phyloP scores from a whole-genome alignment of 2,888 invertebrate genomes.

The Xylota segnis region DNA sequence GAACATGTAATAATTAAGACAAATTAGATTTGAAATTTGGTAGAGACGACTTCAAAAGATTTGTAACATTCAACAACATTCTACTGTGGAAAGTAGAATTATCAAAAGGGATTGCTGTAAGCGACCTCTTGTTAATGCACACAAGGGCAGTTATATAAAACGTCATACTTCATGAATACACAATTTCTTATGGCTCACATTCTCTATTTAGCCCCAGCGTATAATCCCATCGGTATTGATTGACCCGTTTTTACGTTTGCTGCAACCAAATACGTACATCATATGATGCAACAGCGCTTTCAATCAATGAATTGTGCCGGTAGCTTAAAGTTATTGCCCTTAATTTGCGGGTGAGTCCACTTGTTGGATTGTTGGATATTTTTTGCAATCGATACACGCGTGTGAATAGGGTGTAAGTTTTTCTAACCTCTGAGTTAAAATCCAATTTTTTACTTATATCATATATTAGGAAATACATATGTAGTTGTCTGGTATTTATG shows the following conservation, averaged over 20 bases:
- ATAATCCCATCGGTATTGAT: not conserved
- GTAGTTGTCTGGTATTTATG: too few relatives aligned
- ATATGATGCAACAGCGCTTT: slow-evolving; percentile 11
- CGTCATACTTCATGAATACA: not conserved
- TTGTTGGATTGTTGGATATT: not conserved
- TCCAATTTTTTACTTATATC: too few relatives aligned
- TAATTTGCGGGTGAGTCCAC: slow-evolving; percentile 13
- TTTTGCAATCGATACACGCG: not conserved
- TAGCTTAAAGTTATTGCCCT: slow-evolving; percentile 7
- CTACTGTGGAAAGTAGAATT: too few relatives aligned
- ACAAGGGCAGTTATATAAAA: too few relatives aligned
- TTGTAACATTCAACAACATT: too few relatives aligned
- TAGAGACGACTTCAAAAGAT: too few relatives aligned
- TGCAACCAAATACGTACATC: slow-evolving; percentile 13
- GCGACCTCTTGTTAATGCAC: too few relatives aligned
- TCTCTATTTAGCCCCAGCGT: not conserved
- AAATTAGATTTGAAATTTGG: too few relatives aligned
- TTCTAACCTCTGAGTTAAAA: not conserved
- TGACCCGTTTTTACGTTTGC: not conserved
- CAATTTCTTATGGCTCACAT: slow-evolving; percentile 1
- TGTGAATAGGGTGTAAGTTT: not conserved
- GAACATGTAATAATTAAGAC: too few relatives aligned
- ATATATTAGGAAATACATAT: too few relatives aligned
- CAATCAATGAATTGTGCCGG: slow-evolving; percentile 26
- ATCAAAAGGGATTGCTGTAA: too few relatives aligned